These are phyloP conservation scores for Mesoligia furuncula DNA, from an alignment of 2,888 invertebrate genomes.

Conservation along the genomic window DNA sequence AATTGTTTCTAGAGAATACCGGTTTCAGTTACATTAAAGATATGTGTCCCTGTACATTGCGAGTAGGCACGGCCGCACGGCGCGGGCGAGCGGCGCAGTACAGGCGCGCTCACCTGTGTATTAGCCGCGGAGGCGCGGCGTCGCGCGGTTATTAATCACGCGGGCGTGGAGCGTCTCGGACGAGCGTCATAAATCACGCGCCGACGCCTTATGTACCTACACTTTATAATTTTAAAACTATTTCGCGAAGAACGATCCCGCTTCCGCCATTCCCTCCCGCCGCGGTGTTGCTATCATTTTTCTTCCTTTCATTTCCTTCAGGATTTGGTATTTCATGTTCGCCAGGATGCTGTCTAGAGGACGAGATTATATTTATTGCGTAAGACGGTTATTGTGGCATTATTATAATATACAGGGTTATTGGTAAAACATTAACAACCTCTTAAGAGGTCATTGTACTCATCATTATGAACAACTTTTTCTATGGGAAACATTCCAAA, in stretches of 20 bases:
- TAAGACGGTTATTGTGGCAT: not conserved
- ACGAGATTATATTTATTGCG: not conserved
- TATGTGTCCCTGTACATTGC: not conserved
- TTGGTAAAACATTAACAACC: too few species aligned
- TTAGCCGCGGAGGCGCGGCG: slow-evolving; percentile 42
- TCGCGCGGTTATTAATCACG: slow-evolving; percentile 53
- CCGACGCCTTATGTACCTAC: slow-evolving; percentile 38
- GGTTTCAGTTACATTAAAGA: not conserved
- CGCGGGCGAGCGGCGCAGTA: not conserved
- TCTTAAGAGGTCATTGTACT: too few species aligned
- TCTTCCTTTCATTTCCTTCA: slow-evolving; percentile 50
- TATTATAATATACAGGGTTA: too few species aligned
- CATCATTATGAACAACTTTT: too few species aligned
- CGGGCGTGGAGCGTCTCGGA: slow-evolving; percentile 55
- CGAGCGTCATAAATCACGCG: slow-evolving; percentile 68
- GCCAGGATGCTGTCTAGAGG: slow-evolving; percentile 17
- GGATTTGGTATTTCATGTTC: slow-evolving; percentile 30
- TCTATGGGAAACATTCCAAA: too few species aligned
- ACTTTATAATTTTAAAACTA: slow-evolving; percentile 72
- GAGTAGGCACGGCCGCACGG: not conserved
- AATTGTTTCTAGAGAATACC: not conserved
- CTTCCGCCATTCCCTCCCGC: slow-evolving; percentile 36
- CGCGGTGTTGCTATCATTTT: slow-evolving; percentile 46
- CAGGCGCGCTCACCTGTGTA: slow-evolving; percentile 36
- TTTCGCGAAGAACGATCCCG: slow-evolving; percentile 44